Base-by-base conservation (phyloP, 2,888 invertebrate genomes). In the Fabriciana adippe region DNA sequence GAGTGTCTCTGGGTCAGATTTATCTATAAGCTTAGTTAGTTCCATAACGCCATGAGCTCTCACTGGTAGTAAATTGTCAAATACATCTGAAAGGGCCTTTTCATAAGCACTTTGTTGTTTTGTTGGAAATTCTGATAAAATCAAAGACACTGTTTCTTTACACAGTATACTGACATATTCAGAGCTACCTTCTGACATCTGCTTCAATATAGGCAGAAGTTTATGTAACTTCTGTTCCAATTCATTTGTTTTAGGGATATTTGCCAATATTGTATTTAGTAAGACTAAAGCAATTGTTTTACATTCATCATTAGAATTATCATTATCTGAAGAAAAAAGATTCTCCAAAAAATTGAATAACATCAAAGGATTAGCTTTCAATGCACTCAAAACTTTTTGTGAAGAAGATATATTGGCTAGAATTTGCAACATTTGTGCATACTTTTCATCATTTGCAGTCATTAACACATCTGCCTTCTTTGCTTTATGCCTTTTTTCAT, bases 31-130 rank as follows among this genome's bases (percentile, higher is more conserved):
- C 87, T 95, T 95, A 16, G 94, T 94, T 16, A 98, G 84, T 60
- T 94, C 89, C 75, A 97, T 94, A 50, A 97, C 88, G 8, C 96
- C 97, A 87, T 97, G 97, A 14, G 96, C 97, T 81, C 95, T 93
- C 0, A 96, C 94, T n/a, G 97, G 97, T 57, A 97, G 83, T 67
- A 96, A 81, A 35, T 94, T 93, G 88, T 97, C 96, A 78, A 94
- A 94, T 21, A 95, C 89, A 83, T 97, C 95, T 62, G 93, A 85
- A 65, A 97, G 81, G 0, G 96, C 96, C 76, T 93, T 92, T 68
- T 94, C 93, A 78, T 94, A 94, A 55, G 92, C 86, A 62, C 93
- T 83, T 15, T 85, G 79, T 3, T 73, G 70, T 70, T 79, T 74
- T 35, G 77, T 68, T 14, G 75, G 69, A 62, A 73, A 74, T 48